Conservation (phyloP, 2,888 invertebrate genomes). For the Ophion ventricosus region DNA sequence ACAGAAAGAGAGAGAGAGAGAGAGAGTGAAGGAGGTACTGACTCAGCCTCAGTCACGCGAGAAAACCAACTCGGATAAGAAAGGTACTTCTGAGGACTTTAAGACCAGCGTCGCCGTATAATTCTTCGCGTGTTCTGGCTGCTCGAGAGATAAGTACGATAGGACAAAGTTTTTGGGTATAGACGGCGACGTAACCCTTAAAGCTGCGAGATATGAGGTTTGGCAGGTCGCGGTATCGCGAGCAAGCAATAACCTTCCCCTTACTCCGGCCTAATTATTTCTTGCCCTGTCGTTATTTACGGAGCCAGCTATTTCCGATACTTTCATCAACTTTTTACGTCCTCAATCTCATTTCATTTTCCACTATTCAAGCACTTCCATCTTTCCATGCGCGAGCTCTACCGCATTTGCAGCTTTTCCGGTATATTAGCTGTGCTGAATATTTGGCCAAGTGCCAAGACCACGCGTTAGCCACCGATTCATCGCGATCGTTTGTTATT, state of each 20-base stretch:
- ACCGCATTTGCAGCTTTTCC: neutral
- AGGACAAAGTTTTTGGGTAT: conserved; percentile 32
- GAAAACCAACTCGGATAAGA: conserved; percentile 47
- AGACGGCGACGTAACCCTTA: neutral
- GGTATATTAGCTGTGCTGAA: neutral
- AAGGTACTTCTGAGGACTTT: conserved; percentile 35
- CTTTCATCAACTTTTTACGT: neutral
- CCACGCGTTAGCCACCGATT: neutral
- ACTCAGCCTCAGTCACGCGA: conserved; percentile 42
- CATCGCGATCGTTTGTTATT: neutral
- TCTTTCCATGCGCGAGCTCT: neutral
- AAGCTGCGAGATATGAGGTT: neutral
- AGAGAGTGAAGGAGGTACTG: no score
- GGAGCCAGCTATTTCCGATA: neutral
- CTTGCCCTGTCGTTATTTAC: neutral
- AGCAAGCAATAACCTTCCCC: neutral
- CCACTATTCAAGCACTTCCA: neutral
- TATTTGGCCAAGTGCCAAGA: neutral
- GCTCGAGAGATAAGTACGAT: conserved; percentile 37
- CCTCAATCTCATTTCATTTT: neutral
- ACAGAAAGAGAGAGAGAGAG: no score
- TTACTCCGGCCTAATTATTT: neutral
- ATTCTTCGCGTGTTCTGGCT: conserved; percentile 52
- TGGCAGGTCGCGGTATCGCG: conserved; percentile 9
- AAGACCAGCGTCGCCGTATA: conserved; percentile 17